Evolutionary conservation across 2,113 vertebrate species (phyloP).

Genomic region (Monarcha castaneiventris): DNA sequence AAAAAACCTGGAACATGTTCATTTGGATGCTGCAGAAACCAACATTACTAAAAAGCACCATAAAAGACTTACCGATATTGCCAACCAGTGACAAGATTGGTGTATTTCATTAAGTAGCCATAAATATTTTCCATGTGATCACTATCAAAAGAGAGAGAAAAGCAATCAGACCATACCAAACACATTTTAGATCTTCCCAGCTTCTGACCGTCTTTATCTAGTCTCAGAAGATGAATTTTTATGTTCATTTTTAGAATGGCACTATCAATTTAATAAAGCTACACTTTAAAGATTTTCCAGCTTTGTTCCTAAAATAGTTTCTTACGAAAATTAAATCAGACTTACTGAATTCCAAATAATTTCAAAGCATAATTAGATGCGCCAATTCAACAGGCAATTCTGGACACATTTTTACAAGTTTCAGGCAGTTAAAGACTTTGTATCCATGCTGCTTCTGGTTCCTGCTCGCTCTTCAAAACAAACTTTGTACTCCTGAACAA

Average conservation of each 20-base stretch:
- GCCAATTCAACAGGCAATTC: neutral
- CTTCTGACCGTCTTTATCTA: neutral
- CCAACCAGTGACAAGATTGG: conserved; percentile 98
- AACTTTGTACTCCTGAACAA: neutral
- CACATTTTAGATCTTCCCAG: neutral
- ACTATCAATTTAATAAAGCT: neutral
- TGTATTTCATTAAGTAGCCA: conserved; percentile 98
- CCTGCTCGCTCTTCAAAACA: neutral
- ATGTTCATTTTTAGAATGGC: neutral
- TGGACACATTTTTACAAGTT: neutral
- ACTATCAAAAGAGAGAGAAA: conserved; percentile 66
- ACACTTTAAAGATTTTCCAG: neutral
- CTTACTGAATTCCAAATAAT: neutral
- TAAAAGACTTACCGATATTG: conserved; percentile 87
- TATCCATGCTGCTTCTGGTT: neutral
- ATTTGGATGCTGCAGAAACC: neutral
- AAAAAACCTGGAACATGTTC: neutral
- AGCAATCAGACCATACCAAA: conserved; percentile 19
- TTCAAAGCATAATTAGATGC: neutral
- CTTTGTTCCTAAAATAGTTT: neutral
- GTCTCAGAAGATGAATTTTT: neutral
- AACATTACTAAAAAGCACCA: neutral
- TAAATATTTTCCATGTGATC: conserved; percentile 98
- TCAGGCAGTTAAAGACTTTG: neutral
- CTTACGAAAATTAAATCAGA: neutral